These are phyloP conservation scores for Dromaius novaehollandiae DNA, from an alignment of 2,113 vertebrate species.

Conservation along the genomic window DNA sequence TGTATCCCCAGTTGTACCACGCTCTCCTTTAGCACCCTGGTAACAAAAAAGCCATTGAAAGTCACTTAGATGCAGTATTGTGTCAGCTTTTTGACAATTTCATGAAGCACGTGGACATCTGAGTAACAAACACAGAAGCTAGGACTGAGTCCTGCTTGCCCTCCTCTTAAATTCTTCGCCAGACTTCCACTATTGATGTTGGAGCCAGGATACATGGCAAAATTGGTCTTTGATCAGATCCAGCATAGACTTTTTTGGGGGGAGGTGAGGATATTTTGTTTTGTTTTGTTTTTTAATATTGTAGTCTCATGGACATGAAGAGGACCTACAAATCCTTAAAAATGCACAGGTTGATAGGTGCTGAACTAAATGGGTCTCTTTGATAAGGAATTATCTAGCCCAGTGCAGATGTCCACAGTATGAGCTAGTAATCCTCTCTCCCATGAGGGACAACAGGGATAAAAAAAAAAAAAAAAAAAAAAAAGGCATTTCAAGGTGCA, in stretches of 20 bases:
- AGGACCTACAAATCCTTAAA: not conserved
- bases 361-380: not conserved
- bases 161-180: not conserved
- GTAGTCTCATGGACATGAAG: not conserved
- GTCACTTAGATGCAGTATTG: not conserved
- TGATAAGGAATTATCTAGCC: not conserved
- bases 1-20: conserved; percentile 79
- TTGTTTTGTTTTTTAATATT: not conserved
- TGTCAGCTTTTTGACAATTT: not conserved
- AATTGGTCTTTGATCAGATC: not conserved
- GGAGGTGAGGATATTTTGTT: not conserved
- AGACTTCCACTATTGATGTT: not conserved
- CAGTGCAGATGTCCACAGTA: not conserved
- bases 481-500: not conserved
- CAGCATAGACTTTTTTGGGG: not conserved
- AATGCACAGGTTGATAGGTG: not conserved
- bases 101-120: not conserved
- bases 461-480: not conserved
- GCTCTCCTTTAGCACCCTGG: conserved; percentile 89
- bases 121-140: not conserved
- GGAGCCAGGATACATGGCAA: not conserved
- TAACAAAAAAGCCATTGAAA: not conserved
- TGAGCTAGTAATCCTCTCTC: not conserved
- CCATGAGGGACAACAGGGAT: not conserved
- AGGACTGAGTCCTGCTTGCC: not conserved